These are phyloP conservation scores for Vannuccia rotundouncinata DNA, from an alignment of 2,888 invertebrate genomes.

Conservation along the genomic window DNA sequence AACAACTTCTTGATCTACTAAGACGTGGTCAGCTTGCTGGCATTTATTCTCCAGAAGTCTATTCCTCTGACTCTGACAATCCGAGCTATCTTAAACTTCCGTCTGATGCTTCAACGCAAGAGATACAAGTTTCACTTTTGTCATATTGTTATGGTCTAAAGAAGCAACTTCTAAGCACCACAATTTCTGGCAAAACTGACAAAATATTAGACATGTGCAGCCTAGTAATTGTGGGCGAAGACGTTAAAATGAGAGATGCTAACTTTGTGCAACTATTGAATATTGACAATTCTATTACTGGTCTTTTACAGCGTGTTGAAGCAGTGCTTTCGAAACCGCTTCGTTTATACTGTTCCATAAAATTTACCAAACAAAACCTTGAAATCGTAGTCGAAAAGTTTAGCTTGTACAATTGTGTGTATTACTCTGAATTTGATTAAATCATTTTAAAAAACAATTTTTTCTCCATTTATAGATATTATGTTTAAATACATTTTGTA, in stretches of 20 bases:
- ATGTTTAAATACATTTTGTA: no score
- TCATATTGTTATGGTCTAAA: neutral
- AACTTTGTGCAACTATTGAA: neutral
- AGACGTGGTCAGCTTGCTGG: neutral
- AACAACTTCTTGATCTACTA: neutral
- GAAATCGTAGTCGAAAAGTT: neutral
- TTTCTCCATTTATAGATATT: no score
- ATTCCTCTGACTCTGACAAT: neutral
- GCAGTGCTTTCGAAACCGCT: neutral
- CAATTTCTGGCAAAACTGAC: neutral
- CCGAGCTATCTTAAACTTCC: neutral
- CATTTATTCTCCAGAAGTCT: neutral
- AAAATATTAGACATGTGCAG: neutral
- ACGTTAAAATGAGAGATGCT: neutral
- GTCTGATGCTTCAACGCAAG: neutral
- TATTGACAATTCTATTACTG: neutral
- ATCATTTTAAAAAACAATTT: no score
- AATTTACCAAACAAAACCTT: neutral
- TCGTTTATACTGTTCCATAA: neutral
- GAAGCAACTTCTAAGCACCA: neutral
- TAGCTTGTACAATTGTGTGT: neutral
- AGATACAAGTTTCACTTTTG: neutral
- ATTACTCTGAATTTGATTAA: neutral
- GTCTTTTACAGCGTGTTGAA: neutral
- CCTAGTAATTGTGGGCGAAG: neutral